A percentile compares a stretch with the other conserved stretches of the same genome.
Conservation (phyloP, 2,113 vertebrate genomes). For the Myrmophylax atrothorax region DNA sequence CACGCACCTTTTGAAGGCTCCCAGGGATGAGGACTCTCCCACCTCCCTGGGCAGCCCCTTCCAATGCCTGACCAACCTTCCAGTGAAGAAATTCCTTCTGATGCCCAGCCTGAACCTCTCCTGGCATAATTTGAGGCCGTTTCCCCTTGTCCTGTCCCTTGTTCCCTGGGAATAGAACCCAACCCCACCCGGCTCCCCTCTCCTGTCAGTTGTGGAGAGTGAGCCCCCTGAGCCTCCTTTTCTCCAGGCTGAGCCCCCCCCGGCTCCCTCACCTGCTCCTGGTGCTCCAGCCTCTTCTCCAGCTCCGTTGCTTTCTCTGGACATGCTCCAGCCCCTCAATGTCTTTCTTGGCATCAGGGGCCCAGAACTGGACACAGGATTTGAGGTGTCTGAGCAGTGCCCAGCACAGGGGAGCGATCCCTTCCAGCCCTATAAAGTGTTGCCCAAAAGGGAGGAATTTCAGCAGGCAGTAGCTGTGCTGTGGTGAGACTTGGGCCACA, state of each 20-base stretch:
- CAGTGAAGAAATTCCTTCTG: neutral
- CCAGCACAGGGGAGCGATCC: rapidly evolving
- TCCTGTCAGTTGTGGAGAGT: neutral
- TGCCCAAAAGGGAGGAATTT: neutral
- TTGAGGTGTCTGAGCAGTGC: neutral
- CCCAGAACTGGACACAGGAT: neutral
- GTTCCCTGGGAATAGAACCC: neutral
- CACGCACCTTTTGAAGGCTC: neutral
- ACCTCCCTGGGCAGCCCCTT: neutral
- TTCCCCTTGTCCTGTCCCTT: neutral
- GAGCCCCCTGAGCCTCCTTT: neutral
- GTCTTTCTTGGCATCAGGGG: no score
- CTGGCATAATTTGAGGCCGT: neutral
- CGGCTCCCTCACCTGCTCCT: neutral
- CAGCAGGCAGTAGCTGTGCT: neutral
- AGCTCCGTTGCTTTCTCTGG: neutral
- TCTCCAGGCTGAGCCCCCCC: neutral
- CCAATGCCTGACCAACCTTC: neutral
- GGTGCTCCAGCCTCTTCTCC: neutral
- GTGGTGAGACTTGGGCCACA: rapidly evolving
- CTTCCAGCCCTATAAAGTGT: neutral
- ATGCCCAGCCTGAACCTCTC: neutral
- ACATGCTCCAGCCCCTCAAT: neutral
- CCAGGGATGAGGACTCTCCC: neutral
- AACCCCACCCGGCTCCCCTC: no score